Percentiles rank a stretch among this genome's conserved stretches.
Evolutionary conservation across 1,140 invertebrate genomes (phyloP).

Genomic region (Ylistrum balloti): DNA sequence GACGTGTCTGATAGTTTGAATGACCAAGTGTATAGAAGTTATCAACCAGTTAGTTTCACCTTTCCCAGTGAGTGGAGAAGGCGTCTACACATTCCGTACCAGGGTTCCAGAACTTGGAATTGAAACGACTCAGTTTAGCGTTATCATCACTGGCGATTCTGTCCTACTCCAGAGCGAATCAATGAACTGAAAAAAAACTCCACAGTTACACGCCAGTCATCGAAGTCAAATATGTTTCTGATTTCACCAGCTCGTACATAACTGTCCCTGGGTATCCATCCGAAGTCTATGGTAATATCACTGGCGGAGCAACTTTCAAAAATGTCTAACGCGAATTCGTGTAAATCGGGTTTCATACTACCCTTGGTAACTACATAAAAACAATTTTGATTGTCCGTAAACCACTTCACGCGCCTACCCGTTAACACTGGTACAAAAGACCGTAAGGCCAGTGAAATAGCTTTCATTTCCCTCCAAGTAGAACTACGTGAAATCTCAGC

Average conservation of each 20-base stretch:
- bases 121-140: slow-evolving; percentile 10
- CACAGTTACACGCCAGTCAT: not conserved
- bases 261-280: slow-evolving; percentile 45
- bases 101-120: slow-evolving; percentile 52
- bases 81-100: slow-evolving; percentile 51
- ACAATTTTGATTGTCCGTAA: slow-evolving; percentile 43
- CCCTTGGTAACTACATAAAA: slow-evolving; percentile 10
- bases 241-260: slow-evolving; percentile 37
- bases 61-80: slow-evolving; percentile 43
- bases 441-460: slow-evolving; percentile 5
- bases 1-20: slow-evolving; percentile 40
- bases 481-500: slow-evolving; percentile 15
- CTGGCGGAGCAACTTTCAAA: slow-evolving; percentile 31
- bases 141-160: slow-evolving; percentile 51
- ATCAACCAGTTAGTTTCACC: slow-evolving; percentile 53
- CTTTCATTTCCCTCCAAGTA: slow-evolving; percentile 48
- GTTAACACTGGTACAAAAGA: not conserved
- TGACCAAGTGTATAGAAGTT: slow-evolving; percentile 44
- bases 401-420: slow-evolving; percentile 31
- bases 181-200: slow-evolving; percentile 44
- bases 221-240: slow-evolving; percentile 45
- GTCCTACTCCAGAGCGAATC: slow-evolving; percentile 42
- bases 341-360: slow-evolving; percentile 42
- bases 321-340: slow-evolving; percentile 43
- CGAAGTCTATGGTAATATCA: slow-evolving; percentile 42